These are phyloP conservation scores for Ardeotis arabs DNA, from an alignment of 2,113 vertebrate species.

Conservation along the genomic window DNA sequence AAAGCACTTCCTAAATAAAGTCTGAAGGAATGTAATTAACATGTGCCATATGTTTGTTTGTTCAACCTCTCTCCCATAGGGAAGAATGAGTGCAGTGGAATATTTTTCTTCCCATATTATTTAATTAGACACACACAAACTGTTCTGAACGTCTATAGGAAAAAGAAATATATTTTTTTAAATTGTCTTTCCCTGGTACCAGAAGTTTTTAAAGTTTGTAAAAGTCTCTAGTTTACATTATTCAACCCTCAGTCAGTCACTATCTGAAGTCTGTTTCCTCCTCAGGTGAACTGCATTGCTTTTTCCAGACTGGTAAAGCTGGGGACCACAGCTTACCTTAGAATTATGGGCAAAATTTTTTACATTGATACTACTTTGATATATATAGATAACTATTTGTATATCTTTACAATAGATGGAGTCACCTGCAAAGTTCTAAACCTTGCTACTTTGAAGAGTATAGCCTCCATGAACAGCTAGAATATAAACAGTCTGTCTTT, in stretches of 20 bases:
- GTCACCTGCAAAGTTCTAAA: neutral
- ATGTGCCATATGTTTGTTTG: neutral
- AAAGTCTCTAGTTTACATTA: neutral
- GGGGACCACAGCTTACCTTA: neutral
- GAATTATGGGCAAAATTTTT: neutral
- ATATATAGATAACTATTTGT: neutral
- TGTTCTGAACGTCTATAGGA: neutral
- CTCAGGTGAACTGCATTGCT: neutral
- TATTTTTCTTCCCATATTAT: neutral
- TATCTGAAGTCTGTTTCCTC: neutral
- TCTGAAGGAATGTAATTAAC: conserved; percentile 14
- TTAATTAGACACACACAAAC: neutral
- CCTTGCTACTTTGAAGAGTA: neutral
- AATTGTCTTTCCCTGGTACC: fast-evolving
- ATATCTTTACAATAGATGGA: neutral
- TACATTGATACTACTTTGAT: neutral
- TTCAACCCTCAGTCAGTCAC: too few species aligned
- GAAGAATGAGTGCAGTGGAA: neutral
- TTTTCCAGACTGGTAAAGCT: neutral
- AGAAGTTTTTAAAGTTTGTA: neutral
- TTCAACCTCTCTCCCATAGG: neutral
- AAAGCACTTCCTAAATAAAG: conserved; percentile 10
- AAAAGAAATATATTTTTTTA: neutral
- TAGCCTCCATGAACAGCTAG: neutral
- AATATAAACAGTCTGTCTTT: neutral